Evolutionary conservation across 2,797 vertebrate genomes (phyloP).

Genomic region (Muraenolepis orangiensis): DNA sequence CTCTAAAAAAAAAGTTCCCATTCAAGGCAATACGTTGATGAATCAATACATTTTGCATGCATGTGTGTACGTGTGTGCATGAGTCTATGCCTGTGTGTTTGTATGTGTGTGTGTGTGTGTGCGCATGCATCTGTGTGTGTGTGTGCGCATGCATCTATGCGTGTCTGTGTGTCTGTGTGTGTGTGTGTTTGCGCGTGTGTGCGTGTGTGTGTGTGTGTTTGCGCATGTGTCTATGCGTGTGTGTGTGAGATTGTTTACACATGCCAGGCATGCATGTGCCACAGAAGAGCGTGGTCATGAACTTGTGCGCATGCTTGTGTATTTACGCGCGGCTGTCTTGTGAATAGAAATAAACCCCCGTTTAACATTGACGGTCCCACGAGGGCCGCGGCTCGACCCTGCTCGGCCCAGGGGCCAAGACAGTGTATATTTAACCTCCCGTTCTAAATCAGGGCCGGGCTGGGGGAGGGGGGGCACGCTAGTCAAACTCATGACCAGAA

Average conservation of each 20-base stretch:
- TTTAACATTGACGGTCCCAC: slow-evolving; percentile 45
- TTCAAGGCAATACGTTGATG: neutral
- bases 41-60: neutral
- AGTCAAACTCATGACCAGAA: slow-evolving; percentile 49
- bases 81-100: neutral
- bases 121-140: too few species aligned
- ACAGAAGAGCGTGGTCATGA: neutral
- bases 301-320: neutral
- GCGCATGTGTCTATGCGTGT: too few species aligned
- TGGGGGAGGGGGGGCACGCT: slow-evolving; percentile 43
- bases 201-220: too few species aligned
- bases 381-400: slow-evolving; percentile 31
- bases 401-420: slow-evolving; percentile 53
- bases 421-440: slow-evolving; percentile 56
- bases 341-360: slow-evolving; percentile 1
- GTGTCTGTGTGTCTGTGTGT: neutral
- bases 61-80: neutral
- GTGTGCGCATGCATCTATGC: neutral
- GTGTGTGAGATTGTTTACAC: neutral
- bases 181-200: neutral
- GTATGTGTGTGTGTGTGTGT: too few species aligned
- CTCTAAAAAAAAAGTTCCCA: neutral
- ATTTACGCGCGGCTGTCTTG: neutral
- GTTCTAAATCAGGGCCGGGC: slow-evolving; percentile 55
- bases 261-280: neutral